phyloP scores from a whole-genome alignment of 2,797 vertebrate genomes.

The Lemur catta region DNA sequence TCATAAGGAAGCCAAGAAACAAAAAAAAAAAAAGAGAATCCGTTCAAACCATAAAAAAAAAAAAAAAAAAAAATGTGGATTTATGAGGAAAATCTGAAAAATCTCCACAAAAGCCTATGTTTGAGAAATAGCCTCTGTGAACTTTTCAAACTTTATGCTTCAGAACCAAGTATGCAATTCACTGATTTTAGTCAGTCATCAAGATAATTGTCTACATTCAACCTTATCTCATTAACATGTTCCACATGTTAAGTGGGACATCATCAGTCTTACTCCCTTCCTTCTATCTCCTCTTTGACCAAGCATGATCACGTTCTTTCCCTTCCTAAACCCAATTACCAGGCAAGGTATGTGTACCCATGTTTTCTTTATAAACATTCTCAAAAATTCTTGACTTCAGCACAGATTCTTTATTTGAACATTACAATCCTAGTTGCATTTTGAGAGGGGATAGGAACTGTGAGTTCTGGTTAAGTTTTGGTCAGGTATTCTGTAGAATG shows the following conservation, averaged over 20 bases:
- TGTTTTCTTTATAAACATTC: not conserved
- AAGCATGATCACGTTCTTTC: not conserved
- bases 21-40: not conserved
- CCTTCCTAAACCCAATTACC: not conserved
- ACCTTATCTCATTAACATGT: not conserved
- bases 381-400: not conserved
- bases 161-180: not conserved
- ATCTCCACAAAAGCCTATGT: not conserved
- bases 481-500: not conserved
- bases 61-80: not conserved
- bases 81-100: conserved; percentile 13
- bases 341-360: not conserved
- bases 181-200: not conserved
- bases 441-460: not conserved
- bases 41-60: not conserved
- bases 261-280: not conserved
- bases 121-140: conserved; percentile 17
- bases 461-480: not conserved
- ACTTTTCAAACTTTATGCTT: not conserved
- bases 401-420: conserved; percentile 1
- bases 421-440: not conserved
- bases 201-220: not conserved
- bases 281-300: not conserved
- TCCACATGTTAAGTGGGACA: not conserved
- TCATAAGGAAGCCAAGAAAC: not conserved